phyloP scores from a whole-genome alignment of 2,113 vertebrate species.

The Gymnogyps californianus region DNA sequence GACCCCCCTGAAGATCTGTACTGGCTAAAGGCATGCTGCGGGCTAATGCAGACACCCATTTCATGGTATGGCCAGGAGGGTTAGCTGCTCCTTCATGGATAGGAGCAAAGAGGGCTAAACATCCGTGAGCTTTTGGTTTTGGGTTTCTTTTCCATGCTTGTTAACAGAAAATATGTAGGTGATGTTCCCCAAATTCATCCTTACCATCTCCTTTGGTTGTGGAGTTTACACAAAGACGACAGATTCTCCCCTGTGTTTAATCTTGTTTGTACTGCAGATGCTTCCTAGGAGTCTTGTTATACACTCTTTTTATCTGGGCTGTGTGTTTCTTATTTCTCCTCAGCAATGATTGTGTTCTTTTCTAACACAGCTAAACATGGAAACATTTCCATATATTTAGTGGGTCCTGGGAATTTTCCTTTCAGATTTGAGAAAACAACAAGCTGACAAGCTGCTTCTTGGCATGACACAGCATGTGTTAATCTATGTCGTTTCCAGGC shows the following conservation, averaged over 20 bases:
- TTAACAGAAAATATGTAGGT: neutral
- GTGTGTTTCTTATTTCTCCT: neutral
- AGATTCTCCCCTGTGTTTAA: neutral
- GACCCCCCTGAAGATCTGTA: neutral
- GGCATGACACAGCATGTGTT: slow-evolving; percentile 66
- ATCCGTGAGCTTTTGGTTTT: neutral
- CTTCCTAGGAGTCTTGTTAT: neutral
- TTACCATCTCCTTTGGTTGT: neutral
- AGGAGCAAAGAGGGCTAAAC: neutral
- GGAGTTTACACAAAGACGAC: neutral
- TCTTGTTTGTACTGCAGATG: neutral
- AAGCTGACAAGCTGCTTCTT: slow-evolving; percentile 58
- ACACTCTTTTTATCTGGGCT: neutral
- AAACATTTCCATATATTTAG: slow-evolving; percentile 40
- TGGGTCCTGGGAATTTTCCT: slow-evolving; percentile 65
- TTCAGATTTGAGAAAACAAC: slow-evolving; percentile 66
- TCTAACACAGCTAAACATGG: slow-evolving; percentile 51
- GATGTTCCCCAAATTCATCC: neutral
- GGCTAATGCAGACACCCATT: neutral
- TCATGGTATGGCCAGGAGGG: neutral
- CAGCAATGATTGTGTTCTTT: slow-evolving; percentile 14
- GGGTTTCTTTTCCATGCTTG: neutral
- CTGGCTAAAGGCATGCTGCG: rapidly evolving
- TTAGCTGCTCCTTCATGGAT: neutral
- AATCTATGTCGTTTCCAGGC: slow-evolving; percentile 44